Base-by-base conservation (phyloP, 2,888 invertebrate species). In the Brachypalpus laphriformis region DNA sequence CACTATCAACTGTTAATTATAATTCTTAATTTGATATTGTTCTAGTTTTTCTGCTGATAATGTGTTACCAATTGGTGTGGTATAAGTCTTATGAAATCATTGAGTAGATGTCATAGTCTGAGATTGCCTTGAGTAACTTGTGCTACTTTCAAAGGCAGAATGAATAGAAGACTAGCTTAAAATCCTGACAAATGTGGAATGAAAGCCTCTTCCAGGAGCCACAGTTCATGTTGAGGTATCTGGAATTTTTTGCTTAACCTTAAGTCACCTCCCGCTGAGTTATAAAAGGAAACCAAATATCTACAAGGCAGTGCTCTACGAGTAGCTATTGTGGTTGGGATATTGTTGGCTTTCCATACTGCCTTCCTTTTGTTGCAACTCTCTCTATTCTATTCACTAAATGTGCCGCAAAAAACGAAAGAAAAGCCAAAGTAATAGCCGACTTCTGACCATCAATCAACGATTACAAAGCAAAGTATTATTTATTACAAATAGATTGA, bases 1-100 rank as follows among this genome's bases (percentile, higher is more conserved):
- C 70, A 75, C 28, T 70, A 75, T 51, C 14, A 54, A 37, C 37
- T 31, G 45, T 68, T 59, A 42, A 57, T 47, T 57, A 49, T 34
- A 16, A 56, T 42, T 74, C 20, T 37, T 37, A 11, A 49, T 25
- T 22, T 61, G 45, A 22, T 59, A 71, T 45, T 66, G 74, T 54
- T 45, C 57, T 49, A 66, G 65, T 37, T 25, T 45, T 22, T 1
- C 18, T 45, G 5, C 5, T 57, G n/a, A 9, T 16, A 16, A 34
- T 25, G 11, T 14, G 18, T 22, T 22, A 37, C 16, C 37, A 45
- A 47, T 25, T 7, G 22, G 1, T 18, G 47, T 7, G 22, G 1
- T 18, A 28, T 47, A 5, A 34, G 31, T 49, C 59, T 71, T 49
- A 59, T 47, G 71, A 34, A 71, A 71, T 14, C 34, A 16, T 16